Evolutionary conservation across 2,888 invertebrate species (phyloP), one percentile per base, ranked within the genome.

Genomic region (Heliconius hortense): DNA sequence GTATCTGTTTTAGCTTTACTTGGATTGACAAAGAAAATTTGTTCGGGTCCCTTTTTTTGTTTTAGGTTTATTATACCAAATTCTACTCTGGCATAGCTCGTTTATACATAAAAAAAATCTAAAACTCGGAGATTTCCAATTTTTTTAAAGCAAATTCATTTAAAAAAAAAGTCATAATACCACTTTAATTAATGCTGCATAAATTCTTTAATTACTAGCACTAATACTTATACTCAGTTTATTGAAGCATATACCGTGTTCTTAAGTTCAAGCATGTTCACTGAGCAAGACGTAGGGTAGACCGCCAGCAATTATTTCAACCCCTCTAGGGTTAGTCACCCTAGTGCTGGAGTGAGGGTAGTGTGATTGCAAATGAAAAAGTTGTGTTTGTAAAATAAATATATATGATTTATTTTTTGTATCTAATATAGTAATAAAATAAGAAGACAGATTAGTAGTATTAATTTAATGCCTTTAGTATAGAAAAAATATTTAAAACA

Each of bases 271-370:
- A 73, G 80, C 77, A 79, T 76, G 76, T 68, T 64, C 70, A 76
- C 66, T 73, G 69, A 79, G 81, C 74, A 76, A 78, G 78, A 70
- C 78, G 72, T 62, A 76, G 83, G 81, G 81, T 77, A 74, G 78
- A 77, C 82, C 86, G 88, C 86, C 86, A 88, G 84, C 89, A 89
- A 90, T 92, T 91, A 91, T 88, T 87, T 84, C 83, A 84, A 87
- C 89, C 91, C 91, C 76, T 77, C 74, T 78, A 82, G 87, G 86
- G 85, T 83, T 83, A 82, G 73, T 79, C 80, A 84, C 86, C 88
- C 82, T 79, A 62, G 24, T 24, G 13, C 15, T 15, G 26, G 64
- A 66, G 69, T 26, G 31, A 60, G 59, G 60, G 76, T 72, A 75
- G 71, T 60, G 78, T 75, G 79, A 72, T 77, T 78, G 83, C 82